phyloP scores from a whole-genome alignment of 2,888 invertebrate species.

The Anthrax anthrax region DNA sequence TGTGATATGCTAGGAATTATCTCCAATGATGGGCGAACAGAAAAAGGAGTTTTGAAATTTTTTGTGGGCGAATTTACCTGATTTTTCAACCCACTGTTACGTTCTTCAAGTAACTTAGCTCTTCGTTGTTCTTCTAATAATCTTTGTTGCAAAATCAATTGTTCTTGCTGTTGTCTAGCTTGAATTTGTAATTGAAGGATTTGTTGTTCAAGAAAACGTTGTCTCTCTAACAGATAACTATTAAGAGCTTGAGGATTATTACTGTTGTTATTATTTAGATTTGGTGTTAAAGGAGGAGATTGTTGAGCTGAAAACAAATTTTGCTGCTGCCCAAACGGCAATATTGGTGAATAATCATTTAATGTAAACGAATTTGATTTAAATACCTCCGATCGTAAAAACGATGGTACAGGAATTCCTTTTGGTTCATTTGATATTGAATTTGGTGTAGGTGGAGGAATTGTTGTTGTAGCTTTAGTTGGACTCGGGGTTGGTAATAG shows the following conservation, averaged over 20 bases:
- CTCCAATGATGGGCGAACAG: slow-evolving; percentile 31
- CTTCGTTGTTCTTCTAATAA: slow-evolving; percentile 41
- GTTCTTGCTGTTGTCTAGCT: slow-evolving; percentile 56
- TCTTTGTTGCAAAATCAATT: slow-evolving; percentile 49
- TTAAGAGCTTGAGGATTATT: slow-evolving; percentile 15
- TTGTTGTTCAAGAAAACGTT: slow-evolving; percentile 54
- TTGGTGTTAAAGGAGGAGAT: slow-evolving; percentile 17
- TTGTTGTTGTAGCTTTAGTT: slow-evolving; percentile 3
- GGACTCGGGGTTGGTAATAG: slow-evolving; percentile 8
- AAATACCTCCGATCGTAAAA: slow-evolving; percentile 4
- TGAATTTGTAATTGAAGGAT: slow-evolving; percentile 49
- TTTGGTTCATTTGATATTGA: neutral
- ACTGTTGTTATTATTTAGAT: neutral
- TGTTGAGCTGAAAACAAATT: slow-evolving; percentile 9
- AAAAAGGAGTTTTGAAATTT: slow-evolving; percentile 13
- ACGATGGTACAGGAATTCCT: slow-evolving; percentile 3
- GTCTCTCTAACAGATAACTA: slow-evolving; percentile 37
- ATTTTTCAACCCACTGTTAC: slow-evolving; percentile 14
- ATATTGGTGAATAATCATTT: neutral
- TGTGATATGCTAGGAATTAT: slow-evolving; percentile 29
- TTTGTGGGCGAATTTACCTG: slow-evolving; percentile 14
- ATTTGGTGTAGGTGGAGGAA: slow-evolving; percentile 1
- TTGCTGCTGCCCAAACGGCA: neutral
- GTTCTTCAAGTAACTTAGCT: slow-evolving; percentile 12
- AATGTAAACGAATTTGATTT: slow-evolving; percentile 6